Evolutionary conservation across 92 coral and sea anemone genomes (phyloP), one percentile per base, ranked within the genome.

Genomic region (Palythoa grandis): DNA sequence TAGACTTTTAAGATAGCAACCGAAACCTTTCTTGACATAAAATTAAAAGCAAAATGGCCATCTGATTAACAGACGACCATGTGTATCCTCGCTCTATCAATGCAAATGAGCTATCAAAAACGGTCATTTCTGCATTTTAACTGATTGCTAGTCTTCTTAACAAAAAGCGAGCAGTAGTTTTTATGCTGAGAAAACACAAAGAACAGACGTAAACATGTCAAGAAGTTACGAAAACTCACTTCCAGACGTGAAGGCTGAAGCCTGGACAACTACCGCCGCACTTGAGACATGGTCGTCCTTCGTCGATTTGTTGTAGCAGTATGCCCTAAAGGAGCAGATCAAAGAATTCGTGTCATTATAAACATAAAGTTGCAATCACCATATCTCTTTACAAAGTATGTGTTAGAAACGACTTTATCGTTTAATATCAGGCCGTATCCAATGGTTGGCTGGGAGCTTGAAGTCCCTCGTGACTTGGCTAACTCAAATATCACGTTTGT

Each of bases 191-290:
- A 20, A 79, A 29, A 25, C 72, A 65, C 63, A 65, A 80, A 70
- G 52, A 48, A 35, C 16, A 5, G 23, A 80, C 38, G 47, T 40
- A 80, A 80, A 66, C 85, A 63, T 47, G 52, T 37, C 83, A 78
- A 37, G 40, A 63, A 15, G 9, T n/a, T 16, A 47, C n/a, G 20
- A 10, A 20, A 63, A 75, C 93, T 87, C 82, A 94, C 98, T 90
- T 93, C 98, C 98, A 94, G 83, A 94, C 95, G 87, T 94, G 98
- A 20, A 94, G 87, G n/a, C 92, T 94, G 37, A 94, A 94, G 9
- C 98, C 98, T n/a, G 98, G 92, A 74, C 98, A 94, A 35, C 90
- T 88, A 29, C 88, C 92, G 12, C 95, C 94, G 38, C 98, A 94
- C 76, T 87, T 94, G 11, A 94, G 91, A 47, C 98, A 94, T 16